Base-by-base conservation (phyloP, 2,113 vertebrate genomes). In the Columba livia region DNA sequence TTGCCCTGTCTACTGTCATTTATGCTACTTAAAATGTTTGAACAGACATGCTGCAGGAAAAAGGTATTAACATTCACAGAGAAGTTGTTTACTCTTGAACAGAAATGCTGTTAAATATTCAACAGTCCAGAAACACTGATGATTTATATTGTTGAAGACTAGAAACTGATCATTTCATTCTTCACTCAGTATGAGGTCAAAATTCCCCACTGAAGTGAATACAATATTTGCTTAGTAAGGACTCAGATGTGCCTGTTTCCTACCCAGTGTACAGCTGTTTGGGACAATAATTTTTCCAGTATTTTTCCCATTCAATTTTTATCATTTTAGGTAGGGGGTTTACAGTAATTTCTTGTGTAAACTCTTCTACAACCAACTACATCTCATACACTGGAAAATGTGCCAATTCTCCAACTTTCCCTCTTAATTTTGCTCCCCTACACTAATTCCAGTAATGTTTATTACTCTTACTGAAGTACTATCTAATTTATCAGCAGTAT, bases 31-130 rank as follows among this genome's bases (percentile, higher is more conserved):
- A 54, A 69, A 6, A 42, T 38, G 36, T 93, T 38, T 90, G 80
- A 82, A 91, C 40, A 88, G 51, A 38, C 25, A 65, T 24, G 36
- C 48, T 83, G 79, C 4, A 11, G 51, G 72, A 84, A 81, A 90
- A 94, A 65, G 23, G 32, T 65, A 88, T 54, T 57, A 79, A 56
- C 20, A 84, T 67, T 58, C 69, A 56, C 24, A 88, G 53, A 80
- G 25, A 81, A 79, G 57, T n/a, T 88, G 79, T 91, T 96, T 93
- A 60, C 38, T 69, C 88, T 92, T 80, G 77, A 94, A 90, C 15
- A 74, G 53, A 83, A 61, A 84, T 65, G 8, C 53, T 86, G 87
- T 56, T 84, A 96, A 89, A 84, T 72, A 93, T 78, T 85, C 64
- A 70, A 54, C 38, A 85, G 57, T 53, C 60, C 77, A 81, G 56